phyloP scores from a whole-genome alignment of 2,888 invertebrate species.

The Eretmocerus hayati region DNA sequence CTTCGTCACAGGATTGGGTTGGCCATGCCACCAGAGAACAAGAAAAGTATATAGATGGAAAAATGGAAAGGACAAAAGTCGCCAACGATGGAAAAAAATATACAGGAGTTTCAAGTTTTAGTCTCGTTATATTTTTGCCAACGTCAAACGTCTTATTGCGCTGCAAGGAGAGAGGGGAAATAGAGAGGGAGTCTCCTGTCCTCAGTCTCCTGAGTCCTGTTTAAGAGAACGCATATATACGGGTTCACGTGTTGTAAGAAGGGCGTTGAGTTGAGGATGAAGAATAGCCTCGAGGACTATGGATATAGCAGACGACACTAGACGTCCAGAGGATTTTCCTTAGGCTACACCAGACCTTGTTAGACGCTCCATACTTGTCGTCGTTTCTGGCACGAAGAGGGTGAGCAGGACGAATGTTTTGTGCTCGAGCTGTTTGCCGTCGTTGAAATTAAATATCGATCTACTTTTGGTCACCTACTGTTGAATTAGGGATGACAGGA shows the following conservation, averaged over 20 bases:
- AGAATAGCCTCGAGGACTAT: constrained; percentile 8
- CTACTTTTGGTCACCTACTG: no score
- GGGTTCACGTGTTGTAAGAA: no score
- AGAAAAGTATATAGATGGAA: no score
- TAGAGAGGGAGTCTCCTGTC: no score
- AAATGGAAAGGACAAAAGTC: no score
- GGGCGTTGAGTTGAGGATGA: constrained; percentile 7
- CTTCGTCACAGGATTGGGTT: no score
- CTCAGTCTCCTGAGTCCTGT: no score
- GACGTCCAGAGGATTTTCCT: constrained; percentile 1
- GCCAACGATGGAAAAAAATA: no score
- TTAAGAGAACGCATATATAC: no score
- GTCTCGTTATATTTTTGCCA: constrained; percentile 11
- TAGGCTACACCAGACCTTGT: constrained; percentile 1
- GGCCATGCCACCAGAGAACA: no score
- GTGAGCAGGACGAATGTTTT: no score
- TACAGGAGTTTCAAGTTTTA: constrained; percentile 14
- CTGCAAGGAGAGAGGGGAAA: not conserved
- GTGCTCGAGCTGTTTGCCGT: constrained; percentile 25
- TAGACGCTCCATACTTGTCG: constrained; percentile 4
- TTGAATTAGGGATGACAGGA: constrained; percentile 12
- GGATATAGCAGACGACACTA: constrained; percentile 1
- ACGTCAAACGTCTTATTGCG: constrained; percentile 7
- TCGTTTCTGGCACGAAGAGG: not conserved
- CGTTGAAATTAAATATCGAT: constrained; percentile 40